Base-by-base conservation (phyloP, 2,113 vertebrate species). In the Pterophyllum scalare region DNA sequence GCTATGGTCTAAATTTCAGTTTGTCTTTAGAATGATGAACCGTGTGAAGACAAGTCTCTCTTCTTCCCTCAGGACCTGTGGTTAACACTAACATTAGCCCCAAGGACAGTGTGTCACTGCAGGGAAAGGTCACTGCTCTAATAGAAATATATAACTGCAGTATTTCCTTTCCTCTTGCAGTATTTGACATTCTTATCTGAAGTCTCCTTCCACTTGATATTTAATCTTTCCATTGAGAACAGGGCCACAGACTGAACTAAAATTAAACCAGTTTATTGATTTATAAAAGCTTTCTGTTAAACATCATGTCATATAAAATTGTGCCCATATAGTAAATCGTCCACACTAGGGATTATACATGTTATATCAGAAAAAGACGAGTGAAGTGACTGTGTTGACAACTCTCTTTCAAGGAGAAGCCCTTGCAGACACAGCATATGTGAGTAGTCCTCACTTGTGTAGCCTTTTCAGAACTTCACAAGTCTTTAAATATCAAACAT, bases 91-190 rank as follows among this genome's bases (percentile, higher is more conserved):
- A 84, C 80, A 88, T 88, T 77, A 83, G 28, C 70, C 85, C 70
- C 70, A 81, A 83, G 83, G 88, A 86, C 85, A 77, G 56, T 0
- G 52, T 82, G 79, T 85, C 22, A 15, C 60, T 61, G 75, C 56
- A 76, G 24, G 43, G 38, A 86, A 91, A 91, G 89, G 90, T 93
- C 87, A 91, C 28, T 64, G 56, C 19, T 61, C 80, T 75, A 60
- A 49, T 54, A 20, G 31, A 92, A 84, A 87, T 38, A 75, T 59
- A 64, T 64, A 43, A 24, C 62, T 74, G 10, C 17, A 43, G 81
- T 77, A 20, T 88, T 89, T 79, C 43, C 77, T 83, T 80, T 80
- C 59, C 76, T 26, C 40, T 22, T 67, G 8, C 28, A 60, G 1
- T 33, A 84, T 81, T 72, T 75, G 33, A 46, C 56, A 7, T 81